These are phyloP conservation scores for Chloroclystis v-ata DNA, from an alignment of 2,888 invertebrate species.

Conservation along the genomic window DNA sequence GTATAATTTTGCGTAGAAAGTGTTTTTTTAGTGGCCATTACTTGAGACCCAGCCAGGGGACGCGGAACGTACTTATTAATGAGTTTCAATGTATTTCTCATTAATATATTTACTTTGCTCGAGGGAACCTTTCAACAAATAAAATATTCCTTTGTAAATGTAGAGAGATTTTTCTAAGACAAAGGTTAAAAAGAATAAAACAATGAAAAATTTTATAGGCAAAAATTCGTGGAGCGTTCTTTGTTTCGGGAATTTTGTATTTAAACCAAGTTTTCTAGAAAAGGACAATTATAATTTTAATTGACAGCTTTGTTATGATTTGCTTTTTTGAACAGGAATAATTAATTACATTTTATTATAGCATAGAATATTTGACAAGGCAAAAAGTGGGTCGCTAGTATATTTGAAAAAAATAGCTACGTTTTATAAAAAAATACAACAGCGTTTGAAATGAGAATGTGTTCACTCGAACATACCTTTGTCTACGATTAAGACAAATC, in stretches of 20 bases:
- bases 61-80: constrained; percentile 16
- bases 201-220: constrained; percentile 10
- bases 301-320: not conserved
- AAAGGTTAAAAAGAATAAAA: constrained; percentile 11
- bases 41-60: constrained; percentile 20
- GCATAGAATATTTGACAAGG: not conserved
- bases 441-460: no score
- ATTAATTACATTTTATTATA: not conserved
- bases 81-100: constrained; percentile 10
- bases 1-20: constrained; percentile 27
- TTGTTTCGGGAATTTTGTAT: constrained; percentile 5
- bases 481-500: no score
- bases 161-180: constrained; percentile 8
- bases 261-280: constrained; percentile 2
- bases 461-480: no score
- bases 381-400: no score
- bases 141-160: constrained; percentile 11
- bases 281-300: constrained; percentile 1
- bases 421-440: no score
- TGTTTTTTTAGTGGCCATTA: constrained; percentile 25
- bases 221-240: constrained; percentile 1
- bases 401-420: no score
- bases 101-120: constrained; percentile 1
- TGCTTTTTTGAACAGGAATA: not conserved
- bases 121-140: constrained; percentile 1